Evolutionary conservation across 2,113 vertebrate species (phyloP).

Genomic region (Gracilinanus agilis): DNA sequence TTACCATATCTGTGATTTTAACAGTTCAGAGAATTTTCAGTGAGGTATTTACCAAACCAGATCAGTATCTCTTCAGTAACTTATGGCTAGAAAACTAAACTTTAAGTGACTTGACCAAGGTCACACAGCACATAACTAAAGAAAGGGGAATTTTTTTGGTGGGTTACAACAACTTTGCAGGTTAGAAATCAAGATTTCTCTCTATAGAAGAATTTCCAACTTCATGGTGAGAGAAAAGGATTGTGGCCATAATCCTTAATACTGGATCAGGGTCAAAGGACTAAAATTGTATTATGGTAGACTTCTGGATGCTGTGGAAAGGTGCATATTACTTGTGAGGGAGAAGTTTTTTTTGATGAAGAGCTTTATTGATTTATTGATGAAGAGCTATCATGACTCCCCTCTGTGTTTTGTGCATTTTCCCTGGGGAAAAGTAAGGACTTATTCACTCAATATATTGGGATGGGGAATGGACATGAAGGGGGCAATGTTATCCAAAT

Average conservation of each 20-base stretch:
- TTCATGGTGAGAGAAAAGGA: neutral
- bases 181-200: neutral
- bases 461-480: neutral
- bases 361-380: neutral
- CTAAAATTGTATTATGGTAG: neutral
- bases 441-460: no score
- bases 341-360: neutral
- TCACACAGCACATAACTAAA: neutral
- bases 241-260: neutral
- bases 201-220: neutral
- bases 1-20: neutral
- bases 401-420: neutral
- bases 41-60: neutral
- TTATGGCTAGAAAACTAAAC: neutral
- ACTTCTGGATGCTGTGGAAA: neutral
- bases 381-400: neutral
- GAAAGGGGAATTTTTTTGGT: neutral
- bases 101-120: neutral
- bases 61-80: neutral
- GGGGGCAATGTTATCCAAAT: neutral
- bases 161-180: neutral
- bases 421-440: no score
- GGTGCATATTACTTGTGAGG: neutral
- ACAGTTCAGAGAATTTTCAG: no score
- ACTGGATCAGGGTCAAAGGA: neutral